Conservation (phyloP, 2,113 vertebrate species). For the Protobothrops flavoviridis region DNA sequence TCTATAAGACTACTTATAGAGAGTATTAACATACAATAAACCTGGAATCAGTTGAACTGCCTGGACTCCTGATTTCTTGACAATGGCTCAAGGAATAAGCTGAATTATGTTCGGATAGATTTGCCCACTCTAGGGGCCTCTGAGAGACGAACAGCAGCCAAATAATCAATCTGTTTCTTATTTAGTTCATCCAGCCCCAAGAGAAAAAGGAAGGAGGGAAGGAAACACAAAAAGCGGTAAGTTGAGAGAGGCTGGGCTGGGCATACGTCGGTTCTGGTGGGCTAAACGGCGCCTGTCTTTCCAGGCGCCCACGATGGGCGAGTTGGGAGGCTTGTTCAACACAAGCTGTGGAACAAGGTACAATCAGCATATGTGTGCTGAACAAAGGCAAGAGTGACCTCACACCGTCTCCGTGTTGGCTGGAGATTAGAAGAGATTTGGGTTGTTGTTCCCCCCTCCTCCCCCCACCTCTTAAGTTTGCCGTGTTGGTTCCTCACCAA, state of each 20-base stretch:
- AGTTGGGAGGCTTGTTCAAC: not conserved
- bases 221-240: constrained; percentile 96
- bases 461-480: not conserved
- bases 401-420: not conserved
- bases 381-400: not conserved
- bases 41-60: too few species aligned
- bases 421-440: too few species aligned
- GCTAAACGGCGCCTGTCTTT: not conserved
- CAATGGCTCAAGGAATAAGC: not conserved
- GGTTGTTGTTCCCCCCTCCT: too few species aligned
- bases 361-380: not conserved
- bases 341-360: not conserved
- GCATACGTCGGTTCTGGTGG: not conserved
- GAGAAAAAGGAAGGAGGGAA: constrained; percentile 88
- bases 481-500: not conserved
- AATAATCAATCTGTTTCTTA: constrained; percentile 66
- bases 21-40: too few species aligned
- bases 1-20: too few species aligned
- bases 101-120: not conserved
- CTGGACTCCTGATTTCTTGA: too few species aligned
- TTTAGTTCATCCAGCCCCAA: constrained; percentile 87
- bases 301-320: not conserved
- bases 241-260: constrained; percentile 50
- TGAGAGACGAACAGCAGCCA: constrained; percentile 13
- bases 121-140: not conserved